Conservation (phyloP, 1,140 invertebrate genomes). For the Diorhabda carinulata region DNA sequence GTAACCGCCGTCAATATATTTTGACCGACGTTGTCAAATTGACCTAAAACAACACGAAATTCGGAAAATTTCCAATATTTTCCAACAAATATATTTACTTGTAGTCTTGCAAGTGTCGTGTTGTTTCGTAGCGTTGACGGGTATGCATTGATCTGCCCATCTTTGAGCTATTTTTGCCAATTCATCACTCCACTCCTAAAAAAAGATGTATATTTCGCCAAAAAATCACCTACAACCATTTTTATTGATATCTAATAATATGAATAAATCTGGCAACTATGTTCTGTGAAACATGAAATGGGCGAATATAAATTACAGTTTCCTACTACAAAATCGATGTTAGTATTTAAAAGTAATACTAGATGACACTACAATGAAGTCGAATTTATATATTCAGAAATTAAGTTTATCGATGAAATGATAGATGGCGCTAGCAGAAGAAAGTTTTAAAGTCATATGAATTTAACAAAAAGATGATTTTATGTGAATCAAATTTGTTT, state of each 20-base stretch:
- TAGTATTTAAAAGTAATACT: too few species aligned
- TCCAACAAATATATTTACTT: conserved; percentile 16
- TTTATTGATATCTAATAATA: too few species aligned
- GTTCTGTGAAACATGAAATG: too few species aligned
- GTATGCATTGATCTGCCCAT: conserved; percentile 28
- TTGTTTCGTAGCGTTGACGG: conserved; percentile 20
- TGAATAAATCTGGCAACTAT: too few species aligned
- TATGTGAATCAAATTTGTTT: not conserved
- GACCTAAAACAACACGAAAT: conserved; percentile 16
- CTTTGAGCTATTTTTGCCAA: conserved; percentile 27
- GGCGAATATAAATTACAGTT: too few species aligned
- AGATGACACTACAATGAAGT: too few species aligned
- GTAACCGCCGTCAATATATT: conserved; percentile 24
- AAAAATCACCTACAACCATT: too few species aligned
- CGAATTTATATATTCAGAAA: too few species aligned
- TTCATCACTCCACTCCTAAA: conserved; percentile 28
- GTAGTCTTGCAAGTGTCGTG: conserved; percentile 25
- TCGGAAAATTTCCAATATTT: not conserved
- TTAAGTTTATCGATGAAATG: too few species aligned
- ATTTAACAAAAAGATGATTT: not conserved
- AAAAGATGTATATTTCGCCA: not conserved
- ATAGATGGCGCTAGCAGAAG: too few species aligned
- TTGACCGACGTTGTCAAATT: conserved; percentile 25
- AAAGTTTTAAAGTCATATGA: not conserved
- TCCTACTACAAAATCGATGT: too few species aligned